These are phyloP conservation scores for Ophiodon elongatus DNA, from an alignment of 2,113 vertebrate species.

Conservation along the genomic window DNA sequence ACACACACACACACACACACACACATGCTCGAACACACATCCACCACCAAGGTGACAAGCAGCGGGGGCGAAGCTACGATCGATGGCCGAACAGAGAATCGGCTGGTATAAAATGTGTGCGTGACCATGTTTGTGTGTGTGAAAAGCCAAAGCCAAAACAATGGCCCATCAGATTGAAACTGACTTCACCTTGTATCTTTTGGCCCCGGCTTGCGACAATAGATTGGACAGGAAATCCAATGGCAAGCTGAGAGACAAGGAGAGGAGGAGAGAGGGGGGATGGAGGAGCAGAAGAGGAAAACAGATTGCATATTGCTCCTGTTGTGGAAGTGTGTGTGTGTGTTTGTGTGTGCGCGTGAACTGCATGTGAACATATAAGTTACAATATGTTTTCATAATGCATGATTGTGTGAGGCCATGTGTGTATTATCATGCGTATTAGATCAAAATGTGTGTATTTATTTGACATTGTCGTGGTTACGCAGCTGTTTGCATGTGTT, in stretches of 20 bases:
- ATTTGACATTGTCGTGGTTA: conserved; percentile 4
- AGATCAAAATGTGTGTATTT: conserved; percentile 1
- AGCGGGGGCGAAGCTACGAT: conserved; percentile 76
- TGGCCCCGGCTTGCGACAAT: conserved; percentile 86
- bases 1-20: neutral
- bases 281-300: conserved; percentile 75
- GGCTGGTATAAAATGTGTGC: conserved; percentile 51
- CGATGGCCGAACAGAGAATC: conserved; percentile 85
- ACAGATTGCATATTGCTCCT: conserved; percentile 83
- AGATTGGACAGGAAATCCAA: conserved; percentile 94
- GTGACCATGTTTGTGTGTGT: conserved; percentile 15
- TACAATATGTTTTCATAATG: conserved; percentile 13
- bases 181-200: conserved; percentile 94
- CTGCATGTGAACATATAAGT: neutral
- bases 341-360: conserved; percentile 5
- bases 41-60: conserved; percentile 84
- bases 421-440: neutral
- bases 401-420: neutral
- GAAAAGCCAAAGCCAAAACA: conserved; percentile 84
- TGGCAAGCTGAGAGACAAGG: conserved; percentile 86
- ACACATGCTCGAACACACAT: conserved; percentile 1
- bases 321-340: conserved; percentile 37
- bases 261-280: conserved; percentile 67
- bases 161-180: conserved; percentile 92
- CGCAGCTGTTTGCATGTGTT: conserved; percentile 14